phyloP scores from a whole-genome alignment of 2,888 invertebrate species.

The Drosophila algonquin region DNA sequence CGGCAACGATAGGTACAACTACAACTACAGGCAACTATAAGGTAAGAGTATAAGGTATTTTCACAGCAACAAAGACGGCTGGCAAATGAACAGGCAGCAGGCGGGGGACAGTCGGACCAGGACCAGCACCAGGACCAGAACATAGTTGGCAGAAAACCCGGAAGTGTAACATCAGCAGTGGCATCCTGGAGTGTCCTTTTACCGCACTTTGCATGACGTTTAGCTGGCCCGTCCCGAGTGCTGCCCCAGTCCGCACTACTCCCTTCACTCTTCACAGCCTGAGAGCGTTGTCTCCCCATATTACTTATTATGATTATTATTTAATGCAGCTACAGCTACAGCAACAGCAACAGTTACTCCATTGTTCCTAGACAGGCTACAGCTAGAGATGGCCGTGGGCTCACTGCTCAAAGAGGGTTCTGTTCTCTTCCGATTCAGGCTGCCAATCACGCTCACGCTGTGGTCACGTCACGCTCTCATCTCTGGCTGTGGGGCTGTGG shows the following conservation, averaged over 20 bases:
- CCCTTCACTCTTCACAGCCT: conserved; percentile 24
- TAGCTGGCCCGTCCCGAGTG: conserved; percentile 62
- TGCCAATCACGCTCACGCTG: conserved; percentile 10
- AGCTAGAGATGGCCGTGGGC: conserved; percentile 53
- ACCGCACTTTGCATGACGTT: conserved; percentile 77
- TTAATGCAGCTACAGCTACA: conserved; percentile 65
- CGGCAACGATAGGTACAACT: conserved; percentile 4
- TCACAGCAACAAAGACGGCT: conserved; percentile 62
- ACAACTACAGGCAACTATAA: conserved; percentile 49
- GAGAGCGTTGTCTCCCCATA: conserved; percentile 61
- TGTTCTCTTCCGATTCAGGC: background rate
- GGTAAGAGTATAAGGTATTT: conserved; percentile 59
- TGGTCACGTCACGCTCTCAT: conserved; percentile 37
- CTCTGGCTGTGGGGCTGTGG: conserved; percentile 42
- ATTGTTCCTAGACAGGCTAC: conserved; percentile 10
- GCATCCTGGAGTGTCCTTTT: conserved; percentile 78
- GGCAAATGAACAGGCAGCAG: conserved; percentile 67
- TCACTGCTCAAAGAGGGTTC: background rate
- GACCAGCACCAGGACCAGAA: conserved; percentile 7
- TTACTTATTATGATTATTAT: conserved; percentile 78
- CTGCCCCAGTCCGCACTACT: conserved; percentile 12
- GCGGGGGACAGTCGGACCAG: too few species aligned
- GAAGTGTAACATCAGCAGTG: conserved; percentile 78
- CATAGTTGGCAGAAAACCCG: conserved; percentile 48
- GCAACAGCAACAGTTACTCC: conserved; percentile 64